Conservation (phyloP, 2,888 invertebrate species). For the Pherbina coryleti region DNA sequence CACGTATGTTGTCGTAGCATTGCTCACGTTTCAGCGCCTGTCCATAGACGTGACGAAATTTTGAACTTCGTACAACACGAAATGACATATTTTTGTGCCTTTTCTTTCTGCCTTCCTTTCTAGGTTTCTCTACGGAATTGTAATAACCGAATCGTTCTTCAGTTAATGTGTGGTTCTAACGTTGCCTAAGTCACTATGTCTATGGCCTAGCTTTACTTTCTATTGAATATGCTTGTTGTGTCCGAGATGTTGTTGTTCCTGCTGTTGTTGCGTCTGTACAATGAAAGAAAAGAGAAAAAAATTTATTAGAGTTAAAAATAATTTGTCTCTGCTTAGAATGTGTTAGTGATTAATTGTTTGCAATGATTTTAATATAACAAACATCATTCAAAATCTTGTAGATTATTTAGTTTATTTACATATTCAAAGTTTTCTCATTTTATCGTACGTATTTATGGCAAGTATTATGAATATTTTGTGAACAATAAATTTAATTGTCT, state of each 20-base stretch:
- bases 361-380: no score
- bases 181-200: not conserved
- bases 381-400: no score
- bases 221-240: not conserved
- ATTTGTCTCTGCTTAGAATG: no score
- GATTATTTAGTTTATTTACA: no score
- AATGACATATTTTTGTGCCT: conserved; percentile 82
- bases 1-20: conserved; percentile 97
- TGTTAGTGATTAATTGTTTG: no score
- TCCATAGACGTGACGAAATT: conserved; percentile 94
- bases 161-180: not conserved
- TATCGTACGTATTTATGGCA: no score
- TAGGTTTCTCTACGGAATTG: not conserved
- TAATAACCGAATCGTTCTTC: not conserved
- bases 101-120: conserved; percentile 28
- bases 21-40: conserved; percentile 93
- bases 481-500: no score
- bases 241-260: conserved; percentile 12
- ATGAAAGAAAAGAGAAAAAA: not conserved
- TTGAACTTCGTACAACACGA: conserved; percentile 96
- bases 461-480: no score
- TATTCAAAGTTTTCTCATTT: no score
- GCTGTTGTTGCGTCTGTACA: not conserved
- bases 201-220: conserved; percentile 9
- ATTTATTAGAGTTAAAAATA: no score